Base-by-base conservation (phyloP, 1,140 invertebrate genomes). In the Zophobas morio region DNA sequence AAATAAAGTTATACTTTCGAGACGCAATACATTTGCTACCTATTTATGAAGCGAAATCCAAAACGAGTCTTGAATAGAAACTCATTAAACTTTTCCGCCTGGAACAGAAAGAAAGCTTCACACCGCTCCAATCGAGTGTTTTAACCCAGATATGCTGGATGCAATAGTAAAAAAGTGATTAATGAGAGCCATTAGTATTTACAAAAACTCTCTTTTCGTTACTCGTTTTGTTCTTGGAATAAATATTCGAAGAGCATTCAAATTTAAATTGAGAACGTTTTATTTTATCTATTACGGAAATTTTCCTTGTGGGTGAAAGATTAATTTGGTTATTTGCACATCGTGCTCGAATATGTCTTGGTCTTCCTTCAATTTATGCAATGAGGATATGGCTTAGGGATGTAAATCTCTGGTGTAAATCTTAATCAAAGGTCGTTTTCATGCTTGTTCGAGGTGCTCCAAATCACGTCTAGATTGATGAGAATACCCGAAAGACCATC, bases 51-150 rank as follows among this genome's bases (percentile, higher is more conserved):
- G 20, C 20, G 20, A 46, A 60, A 4, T 36, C 36, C 56, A 35
- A 60, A 35, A 57, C 34, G 56, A 57, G 36, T 37, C 35, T 54
- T 60, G 56, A 60, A 60, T 60, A 37, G 56, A 60, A 60, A 60
- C 56, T 60, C 56, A 60, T 60, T 60, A 60, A 60, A 60, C 56
- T 60, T 60, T 60, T 60, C 56, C 56, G 36, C 56, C n/a, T 60
- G 32, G 36, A 36, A 37, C 56, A 36, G 35, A 60, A 37, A 60
- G 56, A 60, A 60, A 3, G 34, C 32, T 39, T 39, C 35, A 36
- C 56, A 60, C 56, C 36, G 37, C 34, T 34, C 34, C 3, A 35
- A 51, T 39, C 56, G 56, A 60, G 36, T 60, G 35, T 37, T 60
- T 60, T 60, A 60, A 60, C 56, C 56, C 56, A 60, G 56, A 60